Conservation (phyloP, 2,888 invertebrate species). For the Thyatira batis region DNA sequence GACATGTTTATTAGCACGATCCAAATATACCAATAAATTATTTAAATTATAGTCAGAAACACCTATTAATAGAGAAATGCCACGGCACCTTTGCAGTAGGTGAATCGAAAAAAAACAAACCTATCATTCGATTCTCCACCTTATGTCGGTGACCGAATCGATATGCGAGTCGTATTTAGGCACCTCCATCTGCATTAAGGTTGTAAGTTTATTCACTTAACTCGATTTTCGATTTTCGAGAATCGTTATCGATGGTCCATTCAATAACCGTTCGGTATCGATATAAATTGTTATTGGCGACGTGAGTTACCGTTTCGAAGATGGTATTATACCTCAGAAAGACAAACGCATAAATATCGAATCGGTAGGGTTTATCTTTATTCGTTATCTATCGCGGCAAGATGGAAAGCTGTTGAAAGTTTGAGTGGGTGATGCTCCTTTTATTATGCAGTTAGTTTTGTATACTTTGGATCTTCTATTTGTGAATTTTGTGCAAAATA, state of each 20-base stretch:
- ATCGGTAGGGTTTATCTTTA: conserved; percentile 62
- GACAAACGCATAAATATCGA: conserved; percentile 73
- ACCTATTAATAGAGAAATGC: conserved; percentile 42
- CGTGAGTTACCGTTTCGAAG: conserved; percentile 74
- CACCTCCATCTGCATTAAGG: neutral
- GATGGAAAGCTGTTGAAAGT: conserved; percentile 59
- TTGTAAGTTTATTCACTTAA: conserved; percentile 1
- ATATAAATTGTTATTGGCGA: conserved; percentile 74
- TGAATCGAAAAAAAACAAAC: conserved; percentile 3
- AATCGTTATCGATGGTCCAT: conserved; percentile 66
- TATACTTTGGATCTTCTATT: neutral
- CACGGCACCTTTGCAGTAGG: conserved; percentile 17
- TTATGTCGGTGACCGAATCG: neutral
- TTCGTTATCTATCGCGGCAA: conserved; percentile 55
- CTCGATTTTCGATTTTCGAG: conserved; percentile 48
- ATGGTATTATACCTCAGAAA: conserved; percentile 64
- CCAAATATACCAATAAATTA: conserved; percentile 58
- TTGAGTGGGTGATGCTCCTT: conserved; percentile 54
- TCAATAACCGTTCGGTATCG: conserved; percentile 73
- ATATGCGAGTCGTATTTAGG: neutral
- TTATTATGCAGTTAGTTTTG: conserved; percentile 24
- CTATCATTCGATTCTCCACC: neutral
- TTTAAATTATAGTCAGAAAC: conserved; percentile 49
- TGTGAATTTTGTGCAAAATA: neutral
- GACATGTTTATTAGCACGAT: conserved; percentile 60